phyloP scores from a whole-genome alignment of 1,140 invertebrate species.

The Centruroides sculpturatus region DNA sequence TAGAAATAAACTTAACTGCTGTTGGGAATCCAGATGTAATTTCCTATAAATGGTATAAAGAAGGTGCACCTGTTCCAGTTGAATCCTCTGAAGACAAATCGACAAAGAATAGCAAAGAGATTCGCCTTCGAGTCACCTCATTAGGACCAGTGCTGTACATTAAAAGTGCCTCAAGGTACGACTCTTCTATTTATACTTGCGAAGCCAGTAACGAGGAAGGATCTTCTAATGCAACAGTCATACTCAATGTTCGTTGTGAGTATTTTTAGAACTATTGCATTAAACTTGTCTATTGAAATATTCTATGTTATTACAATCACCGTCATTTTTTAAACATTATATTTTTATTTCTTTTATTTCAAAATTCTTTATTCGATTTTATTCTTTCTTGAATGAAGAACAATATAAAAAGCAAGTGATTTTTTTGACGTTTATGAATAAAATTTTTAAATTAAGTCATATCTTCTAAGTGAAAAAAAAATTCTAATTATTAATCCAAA shows the following conservation, averaged over 20 bases:
- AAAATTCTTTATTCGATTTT: too few relatives aligned
- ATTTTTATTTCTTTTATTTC: too few relatives aligned
- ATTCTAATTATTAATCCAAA: too few relatives aligned
- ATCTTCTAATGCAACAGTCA: constrained; percentile 55
- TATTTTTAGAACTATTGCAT: constrained; percentile 4
- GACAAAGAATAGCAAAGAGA: background rate
- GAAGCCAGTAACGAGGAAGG: constrained; percentile 81
- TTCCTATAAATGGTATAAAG: constrained; percentile 61
- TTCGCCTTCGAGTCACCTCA: constrained; percentile 41
- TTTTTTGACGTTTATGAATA: too few relatives aligned
- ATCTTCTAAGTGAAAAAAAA: too few relatives aligned
- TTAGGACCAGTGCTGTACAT: constrained; percentile 69
- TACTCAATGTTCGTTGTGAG: constrained; percentile 84
- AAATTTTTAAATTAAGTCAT: too few relatives aligned
- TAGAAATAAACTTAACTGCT: constrained; percentile 63
- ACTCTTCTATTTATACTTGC: constrained; percentile 72
- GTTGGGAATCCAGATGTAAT: constrained; percentile 66
- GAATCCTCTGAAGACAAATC: too few relatives aligned
- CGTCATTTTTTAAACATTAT: too few relatives aligned
- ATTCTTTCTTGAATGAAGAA: too few relatives aligned
- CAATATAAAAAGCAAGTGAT: too few relatives aligned
- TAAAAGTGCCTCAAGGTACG: constrained; percentile 54
- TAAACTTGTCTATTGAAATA: too few relatives aligned
- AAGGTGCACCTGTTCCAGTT: constrained; percentile 6
- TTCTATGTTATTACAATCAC: too few relatives aligned